Evolutionary conservation across 2,113 vertebrate genomes (phyloP).

Genomic region (Columba livia): DNA sequence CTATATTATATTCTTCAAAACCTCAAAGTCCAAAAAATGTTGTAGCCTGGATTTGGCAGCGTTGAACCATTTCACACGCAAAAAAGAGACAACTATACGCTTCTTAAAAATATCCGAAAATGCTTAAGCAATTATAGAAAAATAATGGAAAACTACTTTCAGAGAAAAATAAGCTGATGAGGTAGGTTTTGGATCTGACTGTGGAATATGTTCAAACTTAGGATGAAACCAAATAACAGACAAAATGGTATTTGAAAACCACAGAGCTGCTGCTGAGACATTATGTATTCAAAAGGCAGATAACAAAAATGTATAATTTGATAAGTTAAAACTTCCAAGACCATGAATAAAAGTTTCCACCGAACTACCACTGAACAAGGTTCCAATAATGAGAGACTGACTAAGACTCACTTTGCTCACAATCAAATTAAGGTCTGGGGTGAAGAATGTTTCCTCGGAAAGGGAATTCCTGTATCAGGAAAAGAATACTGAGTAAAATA

Average conservation of each 20-base stretch:
- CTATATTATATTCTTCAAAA: not conserved
- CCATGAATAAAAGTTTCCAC: not conserved
- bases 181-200: not conserved
- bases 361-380: not conserved
- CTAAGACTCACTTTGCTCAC: not conserved
- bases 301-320: not conserved
- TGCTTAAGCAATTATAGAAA: not conserved
- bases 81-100: not conserved
- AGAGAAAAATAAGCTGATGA: not conserved
- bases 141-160: not conserved
- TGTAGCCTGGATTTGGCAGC: not conserved
- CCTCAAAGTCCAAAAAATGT: not conserved
- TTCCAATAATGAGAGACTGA: not conserved
- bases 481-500: not conserved
- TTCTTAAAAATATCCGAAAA: not conserved
- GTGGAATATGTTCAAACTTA: not conserved
- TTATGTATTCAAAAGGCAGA: not conserved
- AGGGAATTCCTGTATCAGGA: not conserved
- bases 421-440: not conserved
- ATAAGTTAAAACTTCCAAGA: not conserved
- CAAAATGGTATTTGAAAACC: not conserved
- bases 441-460: not conserved
- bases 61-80: not conserved
- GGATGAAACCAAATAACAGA: not conserved
- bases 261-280: not conserved